Evolutionary conservation across 2,113 vertebrate genomes (phyloP), one percentile per base, ranked within the genome.

Genomic region (Saguinus midas): DNA sequence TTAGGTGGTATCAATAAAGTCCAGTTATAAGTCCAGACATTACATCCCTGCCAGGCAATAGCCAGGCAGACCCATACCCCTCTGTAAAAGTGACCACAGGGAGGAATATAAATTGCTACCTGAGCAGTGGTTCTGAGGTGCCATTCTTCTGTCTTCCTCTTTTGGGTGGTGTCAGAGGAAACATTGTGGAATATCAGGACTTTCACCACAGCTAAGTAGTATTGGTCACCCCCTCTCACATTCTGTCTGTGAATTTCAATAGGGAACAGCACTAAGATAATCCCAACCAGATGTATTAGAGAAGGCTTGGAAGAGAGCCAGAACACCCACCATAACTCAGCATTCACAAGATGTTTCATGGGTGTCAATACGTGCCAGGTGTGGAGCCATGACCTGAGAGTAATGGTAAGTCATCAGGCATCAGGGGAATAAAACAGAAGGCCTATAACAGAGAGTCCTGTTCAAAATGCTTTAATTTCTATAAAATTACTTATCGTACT

Each of bases 371-470:
- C 1, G 14, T 35, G 29, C 8, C 37, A 45, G 5, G 2, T 50
- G 25, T 3, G 6, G 27, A 13, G 8, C 23, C n/a, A 2, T 29
- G 3, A 40, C 1, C 2, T 76, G 12, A 12, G 2, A 23, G 40
- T 2, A 64, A 35, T 1, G 6, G 20, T 18, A 55, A 32, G 17
- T 21, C n/a, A 2, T 7, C 21, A 70, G 16, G n/a, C 10, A 1
- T 7, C 21, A 70, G 16, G 25, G 70, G 4, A 7, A 80, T n/a
- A 35, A 57, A 48, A 35, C 12, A n/a, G 29, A 57, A 93, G 14
- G 1, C 16, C 6, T 37, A 45, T 37, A 64, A 64, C 61, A 64
- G 13, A 29, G 57, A 57, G 61, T 29, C 27, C 29, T 29, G 12
- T 64, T 64, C 61, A 70, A 87, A 80, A 87, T 48, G 8, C 1